Percentiles rank a stretch among this genome's conserved stretches.
Evolutionary conservation across 37 sponge, comb jelly and placozoan genomes (phyloP).

Genomic region (Chondrilla cf. caribensis): DNA sequence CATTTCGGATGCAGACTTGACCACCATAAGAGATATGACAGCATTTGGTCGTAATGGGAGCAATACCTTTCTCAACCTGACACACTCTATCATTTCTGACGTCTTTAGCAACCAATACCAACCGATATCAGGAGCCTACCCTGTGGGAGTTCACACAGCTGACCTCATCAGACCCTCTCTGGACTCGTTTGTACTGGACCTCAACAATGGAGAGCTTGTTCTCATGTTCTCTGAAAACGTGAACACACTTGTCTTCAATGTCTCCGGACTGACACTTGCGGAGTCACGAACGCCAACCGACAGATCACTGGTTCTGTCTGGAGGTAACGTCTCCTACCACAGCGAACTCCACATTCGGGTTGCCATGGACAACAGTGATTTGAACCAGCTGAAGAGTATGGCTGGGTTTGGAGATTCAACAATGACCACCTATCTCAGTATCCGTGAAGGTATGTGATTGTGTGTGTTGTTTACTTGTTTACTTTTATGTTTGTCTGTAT

Average conservation of each 20-base stretch:
- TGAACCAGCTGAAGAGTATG: conserved; percentile 57
- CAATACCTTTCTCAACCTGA: conserved; percentile 53
- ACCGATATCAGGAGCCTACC: conserved; percentile 24
- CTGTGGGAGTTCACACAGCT: conserved; percentile 54
- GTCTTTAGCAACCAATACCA: conserved; percentile 34
- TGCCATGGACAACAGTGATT: conserved; percentile 48
- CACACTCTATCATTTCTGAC: conserved; percentile 43
- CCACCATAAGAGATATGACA: conserved; percentile 37
- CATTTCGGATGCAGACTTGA: conserved; percentile 24
- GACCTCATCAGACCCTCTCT: conserved; percentile 71
- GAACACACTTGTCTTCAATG: conserved; percentile 39
- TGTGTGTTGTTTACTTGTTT: too few relatives aligned
- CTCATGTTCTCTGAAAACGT: conserved; percentile 78
- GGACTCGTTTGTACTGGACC: conserved; percentile 57
- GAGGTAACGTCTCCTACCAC: conserved; percentile 21
- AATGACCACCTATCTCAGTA: conserved; percentile 63
- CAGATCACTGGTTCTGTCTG: conserved; percentile 21
- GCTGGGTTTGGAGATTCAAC: conserved; percentile 37
- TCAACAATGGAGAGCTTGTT: conserved; percentile 53
- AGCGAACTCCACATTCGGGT: neutral
- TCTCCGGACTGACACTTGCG: conserved; percentile 37
- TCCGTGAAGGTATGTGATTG: conserved; percentile 23
- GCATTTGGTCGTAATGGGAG: conserved; percentile 53
- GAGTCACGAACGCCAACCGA: conserved; percentile 17
- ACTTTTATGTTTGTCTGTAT: too few relatives aligned